Evolutionary conservation across 1,140 invertebrate species (phyloP).

Genomic region (Drosophila kanapiae): DNA sequence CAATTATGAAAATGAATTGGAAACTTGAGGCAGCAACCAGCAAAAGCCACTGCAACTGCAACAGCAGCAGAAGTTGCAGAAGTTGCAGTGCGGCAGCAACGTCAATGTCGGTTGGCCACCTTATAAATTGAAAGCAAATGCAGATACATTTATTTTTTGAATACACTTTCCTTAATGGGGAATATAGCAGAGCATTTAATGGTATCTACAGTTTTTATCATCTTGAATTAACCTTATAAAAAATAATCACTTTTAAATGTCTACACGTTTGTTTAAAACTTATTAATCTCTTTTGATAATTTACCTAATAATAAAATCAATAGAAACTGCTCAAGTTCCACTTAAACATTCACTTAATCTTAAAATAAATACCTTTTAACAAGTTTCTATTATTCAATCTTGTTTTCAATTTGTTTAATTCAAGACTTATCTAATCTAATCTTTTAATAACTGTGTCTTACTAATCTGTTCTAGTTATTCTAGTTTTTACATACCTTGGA

Average conservation of each 20-base stretch:
- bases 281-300: too few relatives aligned
- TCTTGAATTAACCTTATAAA: not conserved
- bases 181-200: not conserved
- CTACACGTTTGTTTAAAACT: too few relatives aligned
- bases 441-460: not conserved
- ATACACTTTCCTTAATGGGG: not conserved
- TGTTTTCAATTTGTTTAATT: slow-evolving; percentile 3
- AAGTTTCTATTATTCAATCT: not conserved
- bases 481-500: slow-evolving; percentile 6
- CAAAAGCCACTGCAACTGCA: slow-evolving; percentile 1
- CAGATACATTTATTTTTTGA: slow-evolving; percentile 18
- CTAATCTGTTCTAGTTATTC: slow-evolving; percentile 11
- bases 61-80: slow-evolving; percentile 11
- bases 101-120: slow-evolving; percentile 38
- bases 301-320: too few relatives aligned
- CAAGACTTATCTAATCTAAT: not conserved
- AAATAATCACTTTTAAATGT: not conserved
- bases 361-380: not conserved
- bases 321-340: too few relatives aligned
- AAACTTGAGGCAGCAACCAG: slow-evolving; percentile 58
- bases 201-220: not conserved
- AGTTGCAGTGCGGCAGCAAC: slow-evolving; percentile 29
- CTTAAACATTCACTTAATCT: not conserved
- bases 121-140: slow-evolving; percentile 70
- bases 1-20: slow-evolving; percentile 83